Evolutionary conservation across 1,140 invertebrate genomes (phyloP).

Genomic region (Ganaspis sp.): DNA sequence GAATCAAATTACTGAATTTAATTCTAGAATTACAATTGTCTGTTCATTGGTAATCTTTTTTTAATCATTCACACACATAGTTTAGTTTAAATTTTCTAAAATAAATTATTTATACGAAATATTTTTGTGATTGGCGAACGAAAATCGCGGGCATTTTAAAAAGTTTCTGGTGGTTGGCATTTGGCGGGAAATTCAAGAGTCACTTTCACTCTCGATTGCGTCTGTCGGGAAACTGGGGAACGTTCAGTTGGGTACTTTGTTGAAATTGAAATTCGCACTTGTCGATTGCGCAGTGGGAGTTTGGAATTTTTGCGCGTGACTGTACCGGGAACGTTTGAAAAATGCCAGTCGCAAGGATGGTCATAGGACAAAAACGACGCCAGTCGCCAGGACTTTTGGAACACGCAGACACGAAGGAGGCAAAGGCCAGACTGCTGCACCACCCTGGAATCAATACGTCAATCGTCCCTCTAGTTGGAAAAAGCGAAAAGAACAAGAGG

Average conservation of each 20-base stretch:
- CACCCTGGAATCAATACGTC: constrained; percentile 68
- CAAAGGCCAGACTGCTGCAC: constrained; percentile 63
- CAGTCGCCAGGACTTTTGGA: constrained; percentile 63
- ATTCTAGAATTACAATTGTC: too few relatives aligned
- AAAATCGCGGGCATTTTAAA: too few relatives aligned
- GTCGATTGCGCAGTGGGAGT: neutral
- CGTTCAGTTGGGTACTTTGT: neutral
- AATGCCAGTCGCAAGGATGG: neutral
- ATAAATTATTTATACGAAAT: too few relatives aligned
- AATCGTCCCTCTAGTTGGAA: constrained; percentile 56
- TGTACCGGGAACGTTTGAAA: neutral
- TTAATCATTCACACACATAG: too few relatives aligned
- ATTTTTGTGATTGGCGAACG: too few relatives aligned
- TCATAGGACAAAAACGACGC: constrained; percentile 43
- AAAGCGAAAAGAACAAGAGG: constrained; percentile 48
- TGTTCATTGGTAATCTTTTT: too few relatives aligned
- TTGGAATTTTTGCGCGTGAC: neutral
- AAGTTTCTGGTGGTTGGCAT: neutral
- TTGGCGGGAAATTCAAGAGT: constrained; percentile 1
- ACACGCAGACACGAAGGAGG: constrained; percentile 61
- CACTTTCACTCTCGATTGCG: neutral
- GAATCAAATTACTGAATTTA: too few relatives aligned
- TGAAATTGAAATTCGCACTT: neutral
- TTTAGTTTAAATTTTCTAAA: too few relatives aligned
- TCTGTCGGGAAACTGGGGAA: neutral